Conservation (phyloP, 2,888 invertebrate genomes). For the Agrotis segetum region DNA sequence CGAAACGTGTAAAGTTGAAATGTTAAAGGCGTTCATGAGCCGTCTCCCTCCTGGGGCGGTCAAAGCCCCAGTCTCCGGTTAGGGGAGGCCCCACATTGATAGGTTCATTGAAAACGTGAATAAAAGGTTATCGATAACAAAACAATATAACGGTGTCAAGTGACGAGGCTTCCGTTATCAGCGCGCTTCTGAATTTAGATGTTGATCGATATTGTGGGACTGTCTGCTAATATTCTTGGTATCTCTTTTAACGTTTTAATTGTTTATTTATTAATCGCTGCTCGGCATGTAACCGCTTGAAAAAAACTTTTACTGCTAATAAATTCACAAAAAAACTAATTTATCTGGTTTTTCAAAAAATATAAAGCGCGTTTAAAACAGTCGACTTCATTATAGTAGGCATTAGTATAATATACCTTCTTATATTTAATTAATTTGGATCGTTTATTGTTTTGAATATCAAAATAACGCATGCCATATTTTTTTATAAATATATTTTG, state of each 20-base stretch:
- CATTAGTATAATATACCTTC: too few species aligned
- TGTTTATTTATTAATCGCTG: neutral
- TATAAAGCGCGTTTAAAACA: too few species aligned
- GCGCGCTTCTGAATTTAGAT: constrained; percentile 34
- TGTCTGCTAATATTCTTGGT: constrained; percentile 16
- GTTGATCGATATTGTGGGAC: constrained; percentile 3
- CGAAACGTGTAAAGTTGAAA: constrained; percentile 38
- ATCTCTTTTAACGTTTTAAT: neutral
- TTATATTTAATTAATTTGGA: neutral
- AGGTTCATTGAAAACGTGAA: constrained; percentile 45
- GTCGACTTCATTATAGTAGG: too few species aligned
- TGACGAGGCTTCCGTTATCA: constrained; percentile 49
- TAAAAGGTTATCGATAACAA: constrained; percentile 59
- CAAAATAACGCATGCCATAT: neutral
- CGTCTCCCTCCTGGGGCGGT: constrained; percentile 30
- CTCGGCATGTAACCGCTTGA: too few species aligned
- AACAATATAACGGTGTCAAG: constrained; percentile 57
- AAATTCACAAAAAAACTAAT: too few species aligned
- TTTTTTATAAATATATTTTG: neutral
- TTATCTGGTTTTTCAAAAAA: too few species aligned
- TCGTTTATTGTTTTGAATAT: constrained; percentile 7
- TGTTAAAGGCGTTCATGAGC: constrained; percentile 28
- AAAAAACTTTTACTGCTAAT: too few species aligned
- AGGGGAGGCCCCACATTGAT: constrained; percentile 45
- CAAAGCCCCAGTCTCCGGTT: constrained; percentile 43